Percentiles rank a stretch among this genome's conserved stretches.
Conservation (phyloP, 2,888 invertebrate genomes). For the Rambutsinella grinnellia region DNA sequence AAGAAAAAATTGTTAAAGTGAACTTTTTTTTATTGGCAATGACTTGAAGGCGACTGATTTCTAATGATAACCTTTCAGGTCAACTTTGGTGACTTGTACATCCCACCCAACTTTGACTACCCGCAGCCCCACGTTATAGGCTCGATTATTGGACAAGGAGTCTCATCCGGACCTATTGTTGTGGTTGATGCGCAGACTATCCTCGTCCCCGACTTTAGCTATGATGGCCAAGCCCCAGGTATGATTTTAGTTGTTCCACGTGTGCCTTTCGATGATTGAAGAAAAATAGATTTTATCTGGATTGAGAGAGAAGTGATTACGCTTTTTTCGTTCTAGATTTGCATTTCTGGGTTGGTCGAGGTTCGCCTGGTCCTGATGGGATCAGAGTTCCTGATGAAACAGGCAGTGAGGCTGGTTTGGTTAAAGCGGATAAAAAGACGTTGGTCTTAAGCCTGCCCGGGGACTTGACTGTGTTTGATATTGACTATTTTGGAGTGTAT, state of each 20-base stretch:
- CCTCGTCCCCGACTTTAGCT: conserved; percentile 89
- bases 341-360: conserved; percentile 93
- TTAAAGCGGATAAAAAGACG: conserved; percentile 87
- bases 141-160: conserved; percentile 78
- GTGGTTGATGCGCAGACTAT: conserved; percentile 94
- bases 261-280: too few relatives aligned
- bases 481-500: conserved; percentile 94
- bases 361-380: conserved; percentile 86
- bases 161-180: conserved; percentile 87
- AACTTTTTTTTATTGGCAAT: background rate
- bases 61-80: conserved; percentile 74
- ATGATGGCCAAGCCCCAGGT: conserved; percentile 95
- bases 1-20: background rate
- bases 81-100: conserved; percentile 89
- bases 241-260: conserved; percentile 65
- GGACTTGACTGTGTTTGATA: conserved; percentile 90
- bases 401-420: conserved; percentile 80
- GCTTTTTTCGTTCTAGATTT: conserved; percentile 79
- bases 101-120: conserved; percentile 83
- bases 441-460: conserved; percentile 90
- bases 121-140: conserved; percentile 87
- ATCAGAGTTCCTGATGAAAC: conserved; percentile 92
- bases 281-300: background rate
- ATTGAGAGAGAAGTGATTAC: background rate
- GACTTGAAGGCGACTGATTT: background rate